Percentiles rank a stretch among this genome's conserved stretches.
Conservation (phyloP, 1,140 invertebrate genomes). For the Melitaea cinxia region DNA sequence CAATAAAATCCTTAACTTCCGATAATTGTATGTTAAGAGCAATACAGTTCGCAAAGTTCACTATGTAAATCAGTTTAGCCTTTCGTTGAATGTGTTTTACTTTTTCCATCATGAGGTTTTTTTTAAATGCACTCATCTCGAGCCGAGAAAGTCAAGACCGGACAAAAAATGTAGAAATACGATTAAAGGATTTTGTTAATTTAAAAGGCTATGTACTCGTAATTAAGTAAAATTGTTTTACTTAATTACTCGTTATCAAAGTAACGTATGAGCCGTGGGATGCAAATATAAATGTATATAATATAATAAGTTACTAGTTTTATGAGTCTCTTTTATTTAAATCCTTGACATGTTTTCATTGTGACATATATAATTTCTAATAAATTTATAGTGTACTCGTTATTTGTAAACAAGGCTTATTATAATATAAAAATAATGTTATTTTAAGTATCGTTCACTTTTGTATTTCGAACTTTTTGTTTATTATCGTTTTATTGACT, state of each 20-base stretch:
- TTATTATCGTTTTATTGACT: too few species aligned
- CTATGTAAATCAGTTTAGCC: slow-evolving; percentile 14
- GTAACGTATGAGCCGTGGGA: slow-evolving; percentile 2
- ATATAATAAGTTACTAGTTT: slow-evolving; percentile 19
- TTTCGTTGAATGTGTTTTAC: slow-evolving; percentile 50
- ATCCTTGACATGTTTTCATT: slow-evolving; percentile 3
- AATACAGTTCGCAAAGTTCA: slow-evolving; percentile 2
- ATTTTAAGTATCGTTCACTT: too few species aligned
- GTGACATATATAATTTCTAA: background rate
- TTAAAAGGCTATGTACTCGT: slow-evolving; percentile 19
- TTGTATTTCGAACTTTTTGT: too few species aligned
- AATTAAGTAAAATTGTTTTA: slow-evolving; percentile 22
- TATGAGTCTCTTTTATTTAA: slow-evolving; percentile 7
- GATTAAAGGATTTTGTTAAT: slow-evolving; percentile 24
- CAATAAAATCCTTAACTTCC: background rate
- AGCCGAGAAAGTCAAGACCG: slow-evolving; percentile 55
- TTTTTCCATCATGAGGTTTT: slow-evolving; percentile 56
- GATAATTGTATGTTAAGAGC: background rate
- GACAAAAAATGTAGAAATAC: slow-evolving; percentile 37
- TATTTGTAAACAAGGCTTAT: too few species aligned
- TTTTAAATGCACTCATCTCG: slow-evolving; percentile 52
- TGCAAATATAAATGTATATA: slow-evolving; percentile 5
- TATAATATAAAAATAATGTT: too few species aligned
- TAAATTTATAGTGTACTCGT: background rate
- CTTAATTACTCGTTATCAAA: background rate